These are phyloP conservation scores for Microplitis mediator DNA, from an alignment of 1,140 invertebrate species.

Conservation along the genomic window DNA sequence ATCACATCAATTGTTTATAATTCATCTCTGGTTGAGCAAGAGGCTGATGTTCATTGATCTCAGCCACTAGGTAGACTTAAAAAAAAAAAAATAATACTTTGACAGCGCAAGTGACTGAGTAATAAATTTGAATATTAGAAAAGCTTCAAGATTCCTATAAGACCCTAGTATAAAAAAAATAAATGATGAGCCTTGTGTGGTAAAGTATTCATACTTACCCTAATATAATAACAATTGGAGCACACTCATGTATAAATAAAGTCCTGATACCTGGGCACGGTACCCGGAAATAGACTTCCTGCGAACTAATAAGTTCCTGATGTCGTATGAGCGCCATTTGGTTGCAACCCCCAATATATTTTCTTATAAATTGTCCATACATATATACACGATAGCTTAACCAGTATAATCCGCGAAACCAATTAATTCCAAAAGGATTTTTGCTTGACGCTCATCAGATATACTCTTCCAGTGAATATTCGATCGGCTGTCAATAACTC, in stretches of 20 bases:
- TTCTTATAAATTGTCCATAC: neutral
- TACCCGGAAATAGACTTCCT: conserved; percentile 34
- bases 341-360: conserved; percentile 2
- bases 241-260: conserved; percentile 23
- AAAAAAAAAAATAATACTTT: conserved; percentile 7
- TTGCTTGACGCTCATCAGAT: neutral
- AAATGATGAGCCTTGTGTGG: conserved; percentile 49
- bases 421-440: neutral
- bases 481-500: conserved; percentile 59
- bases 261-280: conserved; percentile 28
- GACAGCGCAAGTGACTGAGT: no score
- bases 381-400: neutral
- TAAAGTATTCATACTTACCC: conserved; percentile 31
- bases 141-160: conserved; percentile 38
- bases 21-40: neutral
- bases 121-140: neutral
- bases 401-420: neutral
- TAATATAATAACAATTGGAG: neutral
- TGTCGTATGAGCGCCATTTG: conserved; percentile 28
- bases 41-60: no score
- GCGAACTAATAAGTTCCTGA: conserved; percentile 46
- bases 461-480: neutral
- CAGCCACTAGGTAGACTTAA: no score
- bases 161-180: conserved; percentile 44
- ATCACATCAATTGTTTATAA: conserved; percentile 44